Base-by-base conservation (phyloP, 2,888 invertebrate species). In the Hyles lineata region DNA sequence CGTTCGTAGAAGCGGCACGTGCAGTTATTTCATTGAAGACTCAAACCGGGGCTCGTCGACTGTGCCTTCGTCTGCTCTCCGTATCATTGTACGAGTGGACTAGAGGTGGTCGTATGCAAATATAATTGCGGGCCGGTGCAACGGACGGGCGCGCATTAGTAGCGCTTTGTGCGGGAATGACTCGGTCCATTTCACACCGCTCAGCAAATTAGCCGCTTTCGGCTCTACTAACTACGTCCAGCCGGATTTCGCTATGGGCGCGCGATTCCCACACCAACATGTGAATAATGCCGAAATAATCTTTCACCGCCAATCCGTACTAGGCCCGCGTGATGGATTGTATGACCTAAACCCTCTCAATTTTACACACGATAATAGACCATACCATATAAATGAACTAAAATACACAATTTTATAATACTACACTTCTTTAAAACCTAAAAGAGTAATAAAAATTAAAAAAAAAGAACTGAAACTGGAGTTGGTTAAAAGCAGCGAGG, bases 161-260 rank as follows among this genome's bases (percentile, higher is more conserved):
- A 82, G 84, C 88, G 91, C 92, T 92, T 92, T 92, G 92, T 92
- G 87, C 83, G 86, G 83, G 87, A 87, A 89, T 87, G 90, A 90
- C 87, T 89, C 91, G 91, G 87, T 91, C 90, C 90, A 92, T 92
- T 93, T 91, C 91, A 92, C 90, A 85, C 87, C 79, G 87, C 83
- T 87, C 86, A 84, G 85, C 85, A 89, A 91, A 92, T 92, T 92
- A 90, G 89, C 87, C 85, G 85, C 81, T 88, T 85, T 86, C 83
- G 83, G 82, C 82, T 80, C 81, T 82, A 86, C 85, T 83, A 80
- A 83, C 80, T 83, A 83, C 82, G 81, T 67, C 80, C 78, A 80
- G 79, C 77, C 78, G 81, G 85, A 87, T 87, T 87, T 85, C 75
- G 77, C 78, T 79, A 78, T 77, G 77, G 72, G 73, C 76, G 72